phyloP scores from a whole-genome alignment of 2,113 vertebrate species.

The Gasterosteus nipponicus region DNA sequence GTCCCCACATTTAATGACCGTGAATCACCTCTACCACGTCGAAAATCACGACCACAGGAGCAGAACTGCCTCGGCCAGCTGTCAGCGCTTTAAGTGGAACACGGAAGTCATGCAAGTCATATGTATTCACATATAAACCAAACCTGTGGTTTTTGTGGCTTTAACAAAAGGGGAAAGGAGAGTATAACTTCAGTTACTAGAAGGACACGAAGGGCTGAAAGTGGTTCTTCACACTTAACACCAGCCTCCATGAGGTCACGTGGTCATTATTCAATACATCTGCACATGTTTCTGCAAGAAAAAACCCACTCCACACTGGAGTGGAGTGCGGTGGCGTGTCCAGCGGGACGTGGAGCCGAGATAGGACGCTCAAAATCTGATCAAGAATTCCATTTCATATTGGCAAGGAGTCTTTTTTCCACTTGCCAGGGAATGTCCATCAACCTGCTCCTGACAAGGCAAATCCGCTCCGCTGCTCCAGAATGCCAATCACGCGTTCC shows the following conservation, averaged over 20 bases:
- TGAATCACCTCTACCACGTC: neutral
- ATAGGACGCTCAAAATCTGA: conserved; percentile 43
- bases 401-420: conserved; percentile 36
- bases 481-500: conserved; percentile 63
- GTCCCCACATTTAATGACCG: neutral
- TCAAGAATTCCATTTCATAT: conserved; percentile 52
- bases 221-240: neutral
- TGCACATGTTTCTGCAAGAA: neutral
- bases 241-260: neutral
- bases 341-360: conserved; percentile 22
- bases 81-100: neutral
- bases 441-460: conserved; percentile 41
- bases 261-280: conserved; percentile 25
- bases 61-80: conserved; percentile 3
- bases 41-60: neutral
- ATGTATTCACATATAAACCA: neutral
- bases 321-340: conserved; percentile 40
- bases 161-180: conserved; percentile 9
- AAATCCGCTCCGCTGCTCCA: conserved; percentile 56
- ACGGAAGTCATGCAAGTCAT: neutral
- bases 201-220: neutral
- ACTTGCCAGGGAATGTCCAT: conserved; percentile 56
- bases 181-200: neutral
- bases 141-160: conserved; percentile 30
- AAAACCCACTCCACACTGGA: conserved; percentile 1